Percentiles rank a stretch among this genome's conserved stretches.
Conservation (phyloP, 92 coral and sea anemone genomes). For the Porites divaricata region DNA sequence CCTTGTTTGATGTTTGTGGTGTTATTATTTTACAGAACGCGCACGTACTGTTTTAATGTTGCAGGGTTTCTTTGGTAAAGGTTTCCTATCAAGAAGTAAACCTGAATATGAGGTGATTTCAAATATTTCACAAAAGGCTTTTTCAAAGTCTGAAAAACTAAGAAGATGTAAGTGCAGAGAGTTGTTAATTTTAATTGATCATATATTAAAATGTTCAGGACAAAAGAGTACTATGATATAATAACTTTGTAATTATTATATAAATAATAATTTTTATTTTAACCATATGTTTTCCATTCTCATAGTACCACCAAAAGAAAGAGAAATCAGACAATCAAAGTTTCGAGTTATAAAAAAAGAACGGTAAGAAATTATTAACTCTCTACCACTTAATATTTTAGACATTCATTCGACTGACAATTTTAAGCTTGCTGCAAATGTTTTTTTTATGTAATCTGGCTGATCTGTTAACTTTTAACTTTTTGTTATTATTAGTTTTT, state of each 20-base stretch:
- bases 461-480: too few relatives aligned
- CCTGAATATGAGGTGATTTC: conserved; percentile 89
- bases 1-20: too few relatives aligned
- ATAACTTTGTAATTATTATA: not conserved
- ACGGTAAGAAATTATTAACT: conserved; percentile 54
- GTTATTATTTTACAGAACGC: too few relatives aligned
- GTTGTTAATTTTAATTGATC: too few relatives aligned
- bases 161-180: conserved; percentile 84
- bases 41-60: not conserved
- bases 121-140: conserved; percentile 93
- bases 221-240: not conserved
- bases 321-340: conserved; percentile 92
- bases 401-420: too few relatives aligned
- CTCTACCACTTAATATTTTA: not conserved
- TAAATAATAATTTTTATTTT: not conserved
- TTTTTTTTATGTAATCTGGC: too few relatives aligned
- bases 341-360: conserved; percentile 90
- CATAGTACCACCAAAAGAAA: conserved; percentile 94
- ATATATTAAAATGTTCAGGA: not conserved
- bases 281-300: not conserved
- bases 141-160: conserved; percentile 90
- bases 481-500: too few relatives aligned
- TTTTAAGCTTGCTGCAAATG: too few relatives aligned
- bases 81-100: conserved; percentile 92
- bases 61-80: conserved; percentile 99